These are phyloP conservation scores for Nesogale talazaci DNA, from an alignment of 2,113 vertebrate genomes.

Conservation along the genomic window DNA sequence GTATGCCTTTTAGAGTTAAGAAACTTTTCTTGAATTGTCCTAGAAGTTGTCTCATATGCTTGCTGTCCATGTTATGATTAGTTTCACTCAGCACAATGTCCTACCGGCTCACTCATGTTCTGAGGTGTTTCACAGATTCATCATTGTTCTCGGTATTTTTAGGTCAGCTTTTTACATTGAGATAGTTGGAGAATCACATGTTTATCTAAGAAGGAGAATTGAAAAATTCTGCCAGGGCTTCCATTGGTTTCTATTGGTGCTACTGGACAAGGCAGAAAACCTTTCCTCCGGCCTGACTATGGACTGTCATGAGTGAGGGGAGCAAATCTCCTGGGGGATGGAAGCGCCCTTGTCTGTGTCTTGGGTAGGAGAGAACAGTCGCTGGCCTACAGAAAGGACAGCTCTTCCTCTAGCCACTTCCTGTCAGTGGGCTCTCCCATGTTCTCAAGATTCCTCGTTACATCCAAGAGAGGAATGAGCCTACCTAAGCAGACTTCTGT, in stretches of 20 bases:
- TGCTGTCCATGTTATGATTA: no score
- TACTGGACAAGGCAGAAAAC: not conserved
- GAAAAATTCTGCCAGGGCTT: not conserved
- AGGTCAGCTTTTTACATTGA: not conserved
- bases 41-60: no score
- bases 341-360: not conserved
- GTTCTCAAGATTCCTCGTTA: not conserved
- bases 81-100: no score
- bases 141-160: no score
- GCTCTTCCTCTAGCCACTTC: not conserved
- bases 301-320: no score
- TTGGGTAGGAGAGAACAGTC: not conserved
- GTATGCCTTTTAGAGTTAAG: no score
- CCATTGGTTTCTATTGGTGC: not conserved
- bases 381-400: not conserved
- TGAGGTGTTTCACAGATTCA: no score
- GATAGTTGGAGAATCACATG: not conserved
- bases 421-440: not conserved
- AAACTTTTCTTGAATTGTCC: no score
- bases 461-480: not conserved
- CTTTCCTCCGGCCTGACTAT: no score
- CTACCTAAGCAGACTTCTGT: not conserved
- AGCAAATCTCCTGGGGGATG: not conserved
- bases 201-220: not conserved
- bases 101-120: no score